Conservation (phyloP, 2,888 invertebrate species). For the Eupithecia subumbrata region DNA sequence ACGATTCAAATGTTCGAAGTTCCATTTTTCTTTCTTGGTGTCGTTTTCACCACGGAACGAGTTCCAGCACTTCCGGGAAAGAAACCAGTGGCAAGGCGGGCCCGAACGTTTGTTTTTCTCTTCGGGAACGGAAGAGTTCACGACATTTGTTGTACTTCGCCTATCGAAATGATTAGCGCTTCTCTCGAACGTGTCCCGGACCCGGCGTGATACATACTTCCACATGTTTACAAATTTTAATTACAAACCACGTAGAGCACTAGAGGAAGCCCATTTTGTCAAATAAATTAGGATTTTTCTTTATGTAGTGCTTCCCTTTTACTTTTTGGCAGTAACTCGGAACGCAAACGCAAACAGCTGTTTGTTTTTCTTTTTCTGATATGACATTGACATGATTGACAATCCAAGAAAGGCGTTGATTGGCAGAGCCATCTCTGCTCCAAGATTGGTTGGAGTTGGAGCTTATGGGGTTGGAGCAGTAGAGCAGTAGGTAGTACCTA, state of each 20-base stretch:
- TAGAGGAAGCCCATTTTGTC: conserved; percentile 38
- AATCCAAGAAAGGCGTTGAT: not conserved
- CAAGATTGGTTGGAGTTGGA: too few relatives aligned
- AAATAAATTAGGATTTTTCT: not conserved
- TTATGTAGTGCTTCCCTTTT: not conserved
- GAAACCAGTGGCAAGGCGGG: conserved; percentile 61
- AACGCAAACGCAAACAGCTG: not conserved
- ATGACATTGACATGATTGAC: not conserved
- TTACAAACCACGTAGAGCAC: not conserved
- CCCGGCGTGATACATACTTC: conserved; percentile 81
- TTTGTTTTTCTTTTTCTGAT: not conserved
- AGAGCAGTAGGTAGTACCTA: too few relatives aligned
- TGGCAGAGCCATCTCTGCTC: too few relatives aligned
- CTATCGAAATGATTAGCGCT: conserved; percentile 79
- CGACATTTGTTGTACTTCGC: conserved; percentile 70
- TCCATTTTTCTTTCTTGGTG: conserved; percentile 72
- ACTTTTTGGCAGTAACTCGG: not conserved
- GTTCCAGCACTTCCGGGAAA: conserved; percentile 61
- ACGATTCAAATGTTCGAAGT: conserved; percentile 71
- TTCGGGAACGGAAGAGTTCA: conserved; percentile 60
- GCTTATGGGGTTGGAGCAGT: too few relatives aligned
- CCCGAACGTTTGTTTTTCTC: conserved; percentile 50
- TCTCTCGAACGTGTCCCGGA: conserved; percentile 79
- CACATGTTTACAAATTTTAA: conserved; percentile 67
- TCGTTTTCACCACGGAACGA: conserved; percentile 56